A percentile compares a stretch with the other conserved stretches of the same genome.
phyloP scores from a whole-genome alignment of 1,140 invertebrate genomes.

The Leptoteleia sp. region DNA sequence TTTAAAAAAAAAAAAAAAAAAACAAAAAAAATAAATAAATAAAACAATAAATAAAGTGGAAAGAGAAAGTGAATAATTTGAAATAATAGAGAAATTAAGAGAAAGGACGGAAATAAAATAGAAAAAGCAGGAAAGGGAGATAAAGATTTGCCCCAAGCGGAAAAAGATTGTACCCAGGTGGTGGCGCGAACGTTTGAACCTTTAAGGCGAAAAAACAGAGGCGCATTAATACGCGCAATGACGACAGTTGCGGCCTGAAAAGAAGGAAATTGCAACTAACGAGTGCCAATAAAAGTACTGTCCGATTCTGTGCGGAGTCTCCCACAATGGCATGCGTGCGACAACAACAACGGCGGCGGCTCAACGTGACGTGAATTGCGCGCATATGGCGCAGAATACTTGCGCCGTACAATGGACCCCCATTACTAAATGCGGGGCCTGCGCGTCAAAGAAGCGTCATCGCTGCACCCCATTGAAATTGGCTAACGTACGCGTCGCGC shows the following conservation, averaged over 20 bases:
- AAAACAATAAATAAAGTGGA: too few species aligned
- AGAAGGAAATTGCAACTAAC: constrained; percentile 55
- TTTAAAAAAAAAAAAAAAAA: too few species aligned
- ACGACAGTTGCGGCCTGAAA: constrained; percentile 40
- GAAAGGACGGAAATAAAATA: too few species aligned
- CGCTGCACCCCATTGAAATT: constrained; percentile 36
- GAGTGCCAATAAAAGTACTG: constrained; percentile 59
- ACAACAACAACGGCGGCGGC: constrained; percentile 8
- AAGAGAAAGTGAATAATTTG: too few species aligned
- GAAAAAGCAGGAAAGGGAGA: too few species aligned
- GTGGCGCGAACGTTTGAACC: constrained; percentile 20
- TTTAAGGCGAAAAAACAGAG: constrained; percentile 36
- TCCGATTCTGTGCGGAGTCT: constrained; percentile 45
- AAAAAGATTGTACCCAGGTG: constrained; percentile 11
- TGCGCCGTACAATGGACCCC: constrained; percentile 47
- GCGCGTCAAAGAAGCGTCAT: constrained; percentile 37
- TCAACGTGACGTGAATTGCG: constrained; percentile 44
- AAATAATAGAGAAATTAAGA: too few species aligned
- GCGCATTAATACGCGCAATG: constrained; percentile 35
- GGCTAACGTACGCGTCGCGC: constrained; percentile 11
- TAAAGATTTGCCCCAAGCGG: not conserved
- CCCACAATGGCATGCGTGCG: constrained; percentile 54
- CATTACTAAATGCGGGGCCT: constrained; percentile 46
- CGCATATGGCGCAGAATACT: constrained; percentile 30
- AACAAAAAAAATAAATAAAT: too few species aligned